Conservation (phyloP, 2,888 invertebrate genomes). For the Craniophora ligustri region DNA sequence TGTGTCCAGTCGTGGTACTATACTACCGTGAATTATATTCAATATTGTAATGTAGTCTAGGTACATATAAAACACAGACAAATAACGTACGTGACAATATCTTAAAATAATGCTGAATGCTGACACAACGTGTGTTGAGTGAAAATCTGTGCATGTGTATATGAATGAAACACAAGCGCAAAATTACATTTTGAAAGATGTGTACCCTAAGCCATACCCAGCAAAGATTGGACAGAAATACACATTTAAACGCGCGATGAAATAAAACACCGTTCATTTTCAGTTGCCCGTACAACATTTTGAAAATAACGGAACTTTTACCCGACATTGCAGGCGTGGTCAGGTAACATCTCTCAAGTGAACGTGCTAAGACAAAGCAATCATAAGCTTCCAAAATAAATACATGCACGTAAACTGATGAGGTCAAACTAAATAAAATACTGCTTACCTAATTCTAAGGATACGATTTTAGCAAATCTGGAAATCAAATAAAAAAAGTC, state of each 20-base stretch:
- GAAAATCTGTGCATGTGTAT: constrained; percentile 42
- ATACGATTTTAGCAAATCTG: constrained; percentile 29
- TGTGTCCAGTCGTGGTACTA: neutral
- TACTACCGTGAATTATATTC: neutral
- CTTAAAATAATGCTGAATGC: constrained; percentile 4
- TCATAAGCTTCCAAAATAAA: constrained; percentile 59
- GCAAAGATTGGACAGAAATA: constrained; percentile 76
- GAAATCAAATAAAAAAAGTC: constrained; percentile 29
- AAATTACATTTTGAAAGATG: constrained; percentile 81
- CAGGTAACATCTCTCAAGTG: constrained; percentile 88
- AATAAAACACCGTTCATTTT: constrained; percentile 30
- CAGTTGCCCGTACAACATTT: constrained; percentile 30
- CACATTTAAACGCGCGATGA: constrained; percentile 51
- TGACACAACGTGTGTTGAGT: constrained; percentile 13
- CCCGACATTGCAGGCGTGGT: constrained; percentile 77
- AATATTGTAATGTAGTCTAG: neutral
- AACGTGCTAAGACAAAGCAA: constrained; percentile 66
- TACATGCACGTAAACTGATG: constrained; percentile 69
- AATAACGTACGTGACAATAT: neutral
- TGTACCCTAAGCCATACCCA: constrained; percentile 81
- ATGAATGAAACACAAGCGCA: constrained; percentile 52
- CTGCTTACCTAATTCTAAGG: constrained; percentile 39
- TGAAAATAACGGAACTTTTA: constrained; percentile 36
- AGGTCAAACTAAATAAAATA: constrained; percentile 41
- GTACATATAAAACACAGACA: neutral